Evolutionary conservation across 2,888 invertebrate species (phyloP).

Genomic region (Ormia ochracea): DNA sequence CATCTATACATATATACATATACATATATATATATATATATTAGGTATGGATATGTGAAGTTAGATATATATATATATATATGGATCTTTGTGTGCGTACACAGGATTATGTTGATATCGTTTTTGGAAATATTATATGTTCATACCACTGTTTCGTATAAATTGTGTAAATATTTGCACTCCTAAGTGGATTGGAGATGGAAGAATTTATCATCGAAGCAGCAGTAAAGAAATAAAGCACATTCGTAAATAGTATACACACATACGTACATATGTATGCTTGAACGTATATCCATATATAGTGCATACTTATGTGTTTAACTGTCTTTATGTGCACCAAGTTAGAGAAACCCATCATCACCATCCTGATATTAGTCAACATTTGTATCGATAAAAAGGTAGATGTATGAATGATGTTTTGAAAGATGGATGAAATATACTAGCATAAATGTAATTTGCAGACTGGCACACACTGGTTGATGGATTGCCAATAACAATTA

Average conservation of each 20-base stretch:
- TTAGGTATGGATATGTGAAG: not conserved
- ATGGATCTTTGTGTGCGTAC: not conserved
- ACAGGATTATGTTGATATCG: conserved; percentile 38
- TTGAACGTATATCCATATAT: not conserved
- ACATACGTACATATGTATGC: not conserved
- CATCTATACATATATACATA: not conserved
- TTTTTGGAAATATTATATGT: conserved; percentile 60
- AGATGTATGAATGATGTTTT: conserved; percentile 23
- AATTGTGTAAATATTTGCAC: conserved; percentile 73
- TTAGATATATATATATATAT: not conserved
- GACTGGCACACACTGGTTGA: not conserved
- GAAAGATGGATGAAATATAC: conserved; percentile 12
- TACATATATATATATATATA: not conserved
- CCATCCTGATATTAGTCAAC: not conserved
- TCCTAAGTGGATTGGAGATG: conserved; percentile 76
- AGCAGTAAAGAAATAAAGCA: not conserved
- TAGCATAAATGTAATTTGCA: not conserved
- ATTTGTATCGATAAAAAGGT: conserved; percentile 11
- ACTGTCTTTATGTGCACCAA: not conserved
- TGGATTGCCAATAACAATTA: conserved; percentile 26
- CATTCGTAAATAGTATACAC: not conserved
- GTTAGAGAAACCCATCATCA: conserved; percentile 6
- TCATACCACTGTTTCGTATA: conserved; percentile 65
- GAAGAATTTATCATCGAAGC: conserved; percentile 73
- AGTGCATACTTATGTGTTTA: not conserved